phyloP scores from a whole-genome alignment of 2,888 invertebrate genomes.

The Alsophila aescularia region DNA sequence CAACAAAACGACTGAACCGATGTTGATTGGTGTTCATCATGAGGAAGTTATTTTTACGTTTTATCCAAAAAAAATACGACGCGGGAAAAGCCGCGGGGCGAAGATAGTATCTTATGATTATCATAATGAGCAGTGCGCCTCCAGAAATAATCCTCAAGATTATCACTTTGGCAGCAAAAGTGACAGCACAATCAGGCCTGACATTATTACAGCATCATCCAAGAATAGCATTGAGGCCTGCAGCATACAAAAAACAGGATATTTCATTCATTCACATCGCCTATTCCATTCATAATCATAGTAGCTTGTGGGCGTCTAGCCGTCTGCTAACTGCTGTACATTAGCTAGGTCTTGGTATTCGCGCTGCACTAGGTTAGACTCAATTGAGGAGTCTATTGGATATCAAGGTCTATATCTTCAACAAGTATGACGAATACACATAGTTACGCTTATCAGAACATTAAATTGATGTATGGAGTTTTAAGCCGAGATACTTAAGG shows the following conservation, averaged over 20 bases:
- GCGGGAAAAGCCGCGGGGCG: too few species aligned
- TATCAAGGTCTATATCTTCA: constrained; percentile 15
- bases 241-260: constrained; percentile 30
- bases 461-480: too few species aligned
- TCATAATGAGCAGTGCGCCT: background rate
- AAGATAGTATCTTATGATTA: too few species aligned
- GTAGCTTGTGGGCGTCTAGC: constrained; percentile 25
- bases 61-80: too few species aligned
- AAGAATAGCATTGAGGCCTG: constrained; percentile 30
- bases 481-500: too few species aligned
- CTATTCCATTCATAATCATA: constrained; percentile 21
- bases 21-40: too few species aligned
- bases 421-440: background rate
- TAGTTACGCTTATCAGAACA: background rate
- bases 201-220: constrained; percentile 16
- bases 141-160: background rate
- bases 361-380: background rate
- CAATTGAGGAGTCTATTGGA: constrained; percentile 16
- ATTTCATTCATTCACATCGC: constrained; percentile 35
- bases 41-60: too few species aligned
- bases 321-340: constrained; percentile 6
- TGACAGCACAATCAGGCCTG: constrained; percentile 15
- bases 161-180: constrained; percentile 5
- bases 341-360: background rate
- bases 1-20: too few species aligned